Evolutionary conservation across 2,113 vertebrate genomes (phyloP), one percentile per base, ranked within the genome.

Genomic region (Leucopternis melanops): DNA sequence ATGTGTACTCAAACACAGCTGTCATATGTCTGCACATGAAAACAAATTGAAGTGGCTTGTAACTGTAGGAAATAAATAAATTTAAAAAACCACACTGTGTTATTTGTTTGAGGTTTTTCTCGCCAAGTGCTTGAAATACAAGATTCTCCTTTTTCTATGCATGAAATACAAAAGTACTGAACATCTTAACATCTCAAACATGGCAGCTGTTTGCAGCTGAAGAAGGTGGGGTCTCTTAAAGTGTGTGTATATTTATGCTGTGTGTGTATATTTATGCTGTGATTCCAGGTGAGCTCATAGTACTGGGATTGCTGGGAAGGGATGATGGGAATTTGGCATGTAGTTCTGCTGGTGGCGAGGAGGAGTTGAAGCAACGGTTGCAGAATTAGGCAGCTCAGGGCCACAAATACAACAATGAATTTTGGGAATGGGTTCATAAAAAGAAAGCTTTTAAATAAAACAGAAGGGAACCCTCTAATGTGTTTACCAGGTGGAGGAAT

Each of bases 121-220:
- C 19, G 8, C 27, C 12, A 7, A 12, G 4, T 38, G 15, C 31
- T 88, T 55, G 44, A 86, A 82, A 54, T 73, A 11, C 22, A 67
- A 80, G 4, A 14, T 40, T 71, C 36, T 92, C 16, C 34, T 44
- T 78, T 86, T 40, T 40, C 36, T 54, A 0, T 44, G 23, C 0
- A 4, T 23, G 14, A 85, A 85, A 47, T 42, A 38, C 25, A 72
- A 52, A 58, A 58, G 17, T 47, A 44, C 17, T 44, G 26, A 59
- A 69, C 8, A 9, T 49, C 4, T 36, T 26, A 20, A 7, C 3
- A 0, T 38, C 50, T 90, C 22, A 45, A 1, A 26, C 0, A 0
- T 31, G 26, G 31, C 36, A n/a, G 13, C 17, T 55, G 71, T 67
- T 52, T 32, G 67, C 50, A 55, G 1, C 22, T 62, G 80, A n/a